Conservation (phyloP, 1,140 invertebrate genomes). For the Trigoniulus corallinus region DNA sequence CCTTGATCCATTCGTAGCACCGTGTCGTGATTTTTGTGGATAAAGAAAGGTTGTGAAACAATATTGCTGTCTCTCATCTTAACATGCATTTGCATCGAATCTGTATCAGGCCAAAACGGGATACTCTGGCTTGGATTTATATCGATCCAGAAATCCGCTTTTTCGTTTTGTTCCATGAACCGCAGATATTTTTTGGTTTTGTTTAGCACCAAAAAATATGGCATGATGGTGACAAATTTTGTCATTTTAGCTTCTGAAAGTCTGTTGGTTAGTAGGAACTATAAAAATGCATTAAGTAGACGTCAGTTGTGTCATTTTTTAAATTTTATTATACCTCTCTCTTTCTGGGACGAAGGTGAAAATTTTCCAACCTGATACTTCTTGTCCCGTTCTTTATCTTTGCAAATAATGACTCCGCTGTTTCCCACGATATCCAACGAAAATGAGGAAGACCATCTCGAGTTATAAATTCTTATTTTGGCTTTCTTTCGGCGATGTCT, state of each 20-base stretch:
- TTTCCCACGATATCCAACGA: constrained; percentile 39
- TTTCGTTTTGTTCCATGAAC: constrained; percentile 71
- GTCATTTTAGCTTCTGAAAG: constrained; percentile 44
- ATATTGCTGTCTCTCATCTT: constrained; percentile 57
- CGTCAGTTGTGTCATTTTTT: not conserved
- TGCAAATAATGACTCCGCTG: constrained; percentile 48
- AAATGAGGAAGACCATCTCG: constrained; percentile 53
- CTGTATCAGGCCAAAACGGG: constrained; percentile 63
- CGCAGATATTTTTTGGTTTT: constrained; percentile 46
- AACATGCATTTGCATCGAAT: constrained; percentile 59
- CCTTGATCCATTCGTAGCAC: constrained; percentile 67
- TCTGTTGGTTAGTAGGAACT: constrained; percentile 26
- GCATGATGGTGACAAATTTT: constrained; percentile 65
- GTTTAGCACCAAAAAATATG: constrained; percentile 67
- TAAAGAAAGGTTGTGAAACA: constrained; percentile 56
- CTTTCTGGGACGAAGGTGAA: not conserved
- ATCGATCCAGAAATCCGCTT: constrained; percentile 67
- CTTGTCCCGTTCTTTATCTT: constrained; percentile 41
- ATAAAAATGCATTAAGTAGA: too few relatives aligned
- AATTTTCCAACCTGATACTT: constrained; percentile 30
- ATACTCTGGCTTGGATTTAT: constrained; percentile 46
- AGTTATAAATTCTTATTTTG: constrained; percentile 46
- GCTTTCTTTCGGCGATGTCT: constrained; percentile 41
- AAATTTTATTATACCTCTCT: not conserved
- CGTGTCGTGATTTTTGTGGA: constrained; percentile 46